Evolutionary conservation across 1,140 invertebrate genomes (phyloP).

Genomic region (fruit fly (Drosophila melanogaster)): Release_6_plus_ISO1_MT NT_033777.3:10510001-10510500

Average conservation of each 20-base stretch:
- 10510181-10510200: conserved; percentile 77
- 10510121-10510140: conserved; percentile 41
- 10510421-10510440: conserved; percentile 59
- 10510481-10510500: conserved; percentile 72
- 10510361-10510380: conserved; percentile 46
- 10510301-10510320: conserved; percentile 73
- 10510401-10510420: conserved; percentile 24
- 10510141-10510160: conserved; percentile 57
- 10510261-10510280: conserved; percentile 42
- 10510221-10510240: conserved; percentile 47
- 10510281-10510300: conserved; percentile 54
- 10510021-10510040: conserved; percentile 75
- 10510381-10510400: conserved; percentile 52
- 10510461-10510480: conserved; percentile 66
- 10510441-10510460: conserved; percentile 65
- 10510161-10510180: conserved; percentile 60
- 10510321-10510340: conserved; percentile 82
- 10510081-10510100: conserved; percentile 53
- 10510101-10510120: conserved; percentile 41
- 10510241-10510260: neutral
- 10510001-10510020: conserved; percentile 76
- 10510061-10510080: conserved; percentile 53
- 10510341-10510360: conserved; percentile 68
- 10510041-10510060: conserved; percentile 68
- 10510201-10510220: conserved; percentile 55